Base-by-base conservation (phyloP, 1,140 invertebrate species). In the Apocrypta bakeri region DNA sequence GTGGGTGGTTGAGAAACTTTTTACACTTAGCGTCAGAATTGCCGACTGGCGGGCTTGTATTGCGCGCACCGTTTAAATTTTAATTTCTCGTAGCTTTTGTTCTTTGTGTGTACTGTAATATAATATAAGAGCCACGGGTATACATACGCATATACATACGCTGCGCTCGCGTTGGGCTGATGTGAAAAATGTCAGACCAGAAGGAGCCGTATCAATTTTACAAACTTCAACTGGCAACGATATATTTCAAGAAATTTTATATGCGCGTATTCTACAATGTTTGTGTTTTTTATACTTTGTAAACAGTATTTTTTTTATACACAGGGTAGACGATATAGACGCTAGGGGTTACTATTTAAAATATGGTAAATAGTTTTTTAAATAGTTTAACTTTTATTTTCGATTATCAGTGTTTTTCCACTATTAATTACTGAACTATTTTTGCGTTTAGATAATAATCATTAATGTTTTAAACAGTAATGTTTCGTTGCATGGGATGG, bases 1-100 rank as follows among this genome's bases (percentile, higher is more conserved):
- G 3, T 11, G 40, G 37, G 21, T 12, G 14, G 21, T 56, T 56
- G 17, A 7, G 21, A 80, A 72, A 80, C 68, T 80, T 72, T 71
- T 72, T 63, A 72, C 42, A 72, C 72, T 74, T 61, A 31, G 14
- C 72, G 40, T 48, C 64, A 31, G 12, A 24, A 14, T n/a, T n/a
- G 31, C 3, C 21, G 21, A n/a, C 11, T 48, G 31, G 42, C 12
- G 63, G 31, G 31, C 33, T 12, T 42, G 63, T n/a, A 9, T 75
- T 37, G 33, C 33, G 73, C 33, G 73, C 75, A 4, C 8, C 56
- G 48, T 64, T 64, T 64, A 64, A 76, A 64, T 33, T 76, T 64
- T 76, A 56, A 76, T 27, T 31, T 56, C 0, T 31, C 64, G 11
- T 12, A 11, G 8, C 63, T 4, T 24, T 29, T 29, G 9, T 61